Conservation (phyloP, 2,797 vertebrate genomes). For the Sylvia borin region DNA sequence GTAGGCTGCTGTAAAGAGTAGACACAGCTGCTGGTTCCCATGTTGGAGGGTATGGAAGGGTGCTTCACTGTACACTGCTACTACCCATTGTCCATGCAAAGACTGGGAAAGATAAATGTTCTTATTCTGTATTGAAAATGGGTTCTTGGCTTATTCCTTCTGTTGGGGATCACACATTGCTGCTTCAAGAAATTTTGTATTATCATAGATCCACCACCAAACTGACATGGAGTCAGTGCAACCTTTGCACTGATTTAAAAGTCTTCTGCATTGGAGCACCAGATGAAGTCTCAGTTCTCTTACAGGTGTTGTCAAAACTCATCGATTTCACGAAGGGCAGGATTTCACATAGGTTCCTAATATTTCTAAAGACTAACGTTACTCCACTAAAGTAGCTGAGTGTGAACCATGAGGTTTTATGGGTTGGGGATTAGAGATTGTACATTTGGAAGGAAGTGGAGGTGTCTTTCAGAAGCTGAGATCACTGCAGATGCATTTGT, state of each 20-base stretch:
- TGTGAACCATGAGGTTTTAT: not conserved
- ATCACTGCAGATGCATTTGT: not conserved
- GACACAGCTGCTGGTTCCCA: not conserved
- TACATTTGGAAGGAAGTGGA: not conserved
- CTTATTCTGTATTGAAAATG: not conserved
- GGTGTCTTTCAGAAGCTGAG: not conserved
- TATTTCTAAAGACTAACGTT: not conserved
- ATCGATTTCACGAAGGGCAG: not conserved
- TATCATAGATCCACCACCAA: not conserved
- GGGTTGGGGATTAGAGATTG: not conserved
- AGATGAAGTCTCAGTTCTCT: not conserved
- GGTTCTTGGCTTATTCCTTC: not conserved
- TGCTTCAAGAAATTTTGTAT: not conserved
- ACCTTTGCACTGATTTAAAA: not conserved
- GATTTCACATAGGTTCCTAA: not conserved
- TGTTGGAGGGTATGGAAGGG: not conserved
- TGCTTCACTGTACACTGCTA: not conserved
- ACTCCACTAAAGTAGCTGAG: not conserved
- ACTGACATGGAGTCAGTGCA: not conserved
- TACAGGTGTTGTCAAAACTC: not conserved
- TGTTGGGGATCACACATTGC: not conserved
- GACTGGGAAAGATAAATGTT: not conserved
- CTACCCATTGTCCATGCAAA: not conserved
- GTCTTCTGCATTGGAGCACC: not conserved
- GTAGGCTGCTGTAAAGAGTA: not conserved